Conservation (phyloP, 2,888 invertebrate genomes). For the Empis livida region DNA sequence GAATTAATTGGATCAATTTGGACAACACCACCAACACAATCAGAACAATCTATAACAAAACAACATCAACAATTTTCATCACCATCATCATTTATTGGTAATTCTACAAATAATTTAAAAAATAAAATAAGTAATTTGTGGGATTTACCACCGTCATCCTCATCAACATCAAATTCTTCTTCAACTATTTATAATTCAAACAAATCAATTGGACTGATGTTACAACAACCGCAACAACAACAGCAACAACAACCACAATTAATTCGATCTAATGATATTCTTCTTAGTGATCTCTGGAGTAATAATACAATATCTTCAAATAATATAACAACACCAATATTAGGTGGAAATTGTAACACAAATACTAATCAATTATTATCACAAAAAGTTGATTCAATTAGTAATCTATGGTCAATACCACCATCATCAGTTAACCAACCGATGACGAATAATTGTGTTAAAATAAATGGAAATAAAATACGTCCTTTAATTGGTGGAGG, state of each 20-base stretch:
- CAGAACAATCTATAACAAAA: neutral
- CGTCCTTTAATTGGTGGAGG: conserved; percentile 1
- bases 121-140: conserved; percentile 29
- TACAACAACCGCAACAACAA: conserved; percentile 12
- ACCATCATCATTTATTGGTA: conserved; percentile 18
- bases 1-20: conserved; percentile 6
- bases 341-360: neutral
- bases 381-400: conserved; percentile 2
- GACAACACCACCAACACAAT: neutral
- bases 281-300: conserved; percentile 33
- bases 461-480: neutral
- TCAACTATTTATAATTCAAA: conserved; percentile 9
- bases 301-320: conserved; percentile 16
- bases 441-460: neutral
- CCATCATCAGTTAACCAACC: too few species aligned
- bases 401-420: conserved; percentile 7
- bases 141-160: conserved; percentile 21
- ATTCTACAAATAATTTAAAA: conserved; percentile 7
- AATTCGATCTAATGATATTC: conserved; percentile 17
- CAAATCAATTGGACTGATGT: conserved; percentile 8
- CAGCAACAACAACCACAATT: conserved; percentile 13
- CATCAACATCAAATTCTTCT: neutral
- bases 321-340: conserved; percentile 1
- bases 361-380: conserved; percentile 1
- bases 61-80: conserved; percentile 4